Evolutionary conservation across 2,888 invertebrate genomes (phyloP), one percentile per base, ranked within the genome.

Genomic region (Diplazon laetatorius): DNA sequence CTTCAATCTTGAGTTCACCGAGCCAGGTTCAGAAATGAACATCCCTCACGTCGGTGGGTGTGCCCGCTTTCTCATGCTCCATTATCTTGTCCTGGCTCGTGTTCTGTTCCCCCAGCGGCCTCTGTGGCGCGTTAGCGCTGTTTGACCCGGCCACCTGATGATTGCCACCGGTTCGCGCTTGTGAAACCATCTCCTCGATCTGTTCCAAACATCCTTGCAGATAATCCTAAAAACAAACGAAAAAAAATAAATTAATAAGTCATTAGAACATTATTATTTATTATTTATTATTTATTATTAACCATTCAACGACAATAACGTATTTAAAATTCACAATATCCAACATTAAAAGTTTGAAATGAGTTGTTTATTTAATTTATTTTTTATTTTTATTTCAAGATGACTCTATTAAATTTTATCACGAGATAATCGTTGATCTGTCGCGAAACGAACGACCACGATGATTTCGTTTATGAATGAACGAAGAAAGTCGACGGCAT

Each of bases 1-100:
- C 44, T 74, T 35, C n/a, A 42, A 57, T 42, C 30, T 50, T 35
- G 44, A 37, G 16, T 37, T 22, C 46, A 18, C 59, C 80, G 82
- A 82, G 82, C 81, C 82, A 82, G 81, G 75, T 77, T 92, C 92
- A 95, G 92, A 96, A 96, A 91, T 95, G 95, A 83, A 97, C 94
- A 91, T 97, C 96, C 86, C 96, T 93, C 85, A 97, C 95, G 91
- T 97, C 97, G 85, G 96, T 97, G 85, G 97, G 96, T 69, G 96
- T 96, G 84, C 95, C 94, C 84, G 96, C 95, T 91, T 94, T 95
- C 91, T 94, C 94, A 91, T 94, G 95, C 82, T 94, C 93, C 90
- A 91, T 86, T 60, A 92, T 89, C 86, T 93, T 93, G 80, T 91
- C 91, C 83, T 89, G 88, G 80, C 90, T 90, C 80, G 91, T 90